phyloP scores from a whole-genome alignment of 2,797 vertebrate genomes.

The Paratrypauchen microcephalus region DNA sequence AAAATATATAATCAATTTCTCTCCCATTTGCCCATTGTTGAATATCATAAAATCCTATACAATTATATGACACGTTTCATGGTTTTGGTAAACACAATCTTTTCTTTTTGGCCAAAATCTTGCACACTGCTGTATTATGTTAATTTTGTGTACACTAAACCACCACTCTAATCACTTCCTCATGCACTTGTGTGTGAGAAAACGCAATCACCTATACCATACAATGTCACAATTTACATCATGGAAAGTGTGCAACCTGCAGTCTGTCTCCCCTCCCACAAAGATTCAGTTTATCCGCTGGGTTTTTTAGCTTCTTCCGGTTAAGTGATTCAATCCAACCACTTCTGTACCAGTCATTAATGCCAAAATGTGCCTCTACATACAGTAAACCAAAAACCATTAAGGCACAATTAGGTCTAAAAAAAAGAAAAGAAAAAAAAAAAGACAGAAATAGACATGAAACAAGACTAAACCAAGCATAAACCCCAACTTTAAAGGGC shows the following conservation, averaged over 20 bases:
- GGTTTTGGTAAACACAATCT: not conserved
- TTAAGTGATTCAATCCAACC: slow-evolving; percentile 49
- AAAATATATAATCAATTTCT: not conserved
- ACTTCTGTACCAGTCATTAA: not conserved
- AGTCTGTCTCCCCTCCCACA: slow-evolving; percentile 54
- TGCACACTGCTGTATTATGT: not conserved
- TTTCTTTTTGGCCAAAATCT: not conserved
- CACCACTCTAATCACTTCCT: not conserved
- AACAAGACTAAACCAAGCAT: not conserved
- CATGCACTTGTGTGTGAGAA: slow-evolving; percentile 1
- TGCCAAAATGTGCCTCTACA: not conserved
- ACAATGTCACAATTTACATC: slow-evolving; percentile 29
- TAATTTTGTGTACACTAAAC: not conserved
- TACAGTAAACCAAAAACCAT: not conserved
- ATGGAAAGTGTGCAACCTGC: slow-evolving; percentile 60
- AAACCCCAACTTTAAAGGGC: not conserved
- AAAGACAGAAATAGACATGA: not conserved
- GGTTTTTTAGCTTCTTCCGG: slow-evolving; percentile 75
- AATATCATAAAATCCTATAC: not conserved
- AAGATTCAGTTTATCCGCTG: slow-evolving; percentile 60
- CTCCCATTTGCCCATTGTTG: not conserved
- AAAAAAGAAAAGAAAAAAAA: not conserved
- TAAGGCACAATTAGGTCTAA: not conserved
- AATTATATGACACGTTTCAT: not conserved
- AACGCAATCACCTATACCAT: slow-evolving; percentile 26